These are phyloP conservation scores for Seira ritae DNA, from an alignment of 2,888 invertebrate species.

Conservation along the genomic window DNA sequence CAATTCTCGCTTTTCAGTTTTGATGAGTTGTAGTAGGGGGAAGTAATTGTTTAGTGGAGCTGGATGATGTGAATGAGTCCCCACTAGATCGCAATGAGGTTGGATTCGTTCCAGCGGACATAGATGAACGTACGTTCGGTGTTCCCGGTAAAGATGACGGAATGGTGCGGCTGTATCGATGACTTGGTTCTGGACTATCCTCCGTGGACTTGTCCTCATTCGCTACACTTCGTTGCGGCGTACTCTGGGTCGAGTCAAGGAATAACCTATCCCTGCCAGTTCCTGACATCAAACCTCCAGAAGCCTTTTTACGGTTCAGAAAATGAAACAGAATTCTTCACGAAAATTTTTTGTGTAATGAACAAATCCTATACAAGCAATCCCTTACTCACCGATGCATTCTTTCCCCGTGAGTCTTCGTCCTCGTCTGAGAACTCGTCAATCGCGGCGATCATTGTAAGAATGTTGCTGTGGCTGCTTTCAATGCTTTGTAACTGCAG, in stretches of 20 bases:
- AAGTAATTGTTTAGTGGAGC: conserved; percentile 86
- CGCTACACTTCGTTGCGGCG: conserved; percentile 62
- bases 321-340: conserved; percentile 46
- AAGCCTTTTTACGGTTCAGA: conserved; percentile 31
- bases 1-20: conserved; percentile 27
- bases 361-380: not conserved
- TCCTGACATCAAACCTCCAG: conserved; percentile 59
- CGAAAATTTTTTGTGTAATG: conserved; percentile 44
- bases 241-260: conserved; percentile 72
- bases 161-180: conserved; percentile 58
- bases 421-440: conserved; percentile 73
- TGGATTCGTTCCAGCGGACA: conserved; percentile 69
- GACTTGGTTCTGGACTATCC: conserved; percentile 60
- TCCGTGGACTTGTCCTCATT: conserved; percentile 50
- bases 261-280: conserved; percentile 51
- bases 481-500: conserved; percentile 66
- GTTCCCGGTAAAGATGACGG: conserved; percentile 70
- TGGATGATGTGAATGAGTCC: conserved; percentile 88
- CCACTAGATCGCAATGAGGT: conserved; percentile 82
- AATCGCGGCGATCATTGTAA: conserved; percentile 72
- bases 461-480: conserved; percentile 65
- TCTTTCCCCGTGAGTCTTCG: conserved; percentile 50
- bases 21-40: conserved; percentile 74
- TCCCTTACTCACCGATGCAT: conserved; percentile 36
- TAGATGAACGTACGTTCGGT: conserved; percentile 67